phyloP scores from a whole-genome alignment of 2,888 invertebrate genomes.

The Uropetala carovei region DNA sequence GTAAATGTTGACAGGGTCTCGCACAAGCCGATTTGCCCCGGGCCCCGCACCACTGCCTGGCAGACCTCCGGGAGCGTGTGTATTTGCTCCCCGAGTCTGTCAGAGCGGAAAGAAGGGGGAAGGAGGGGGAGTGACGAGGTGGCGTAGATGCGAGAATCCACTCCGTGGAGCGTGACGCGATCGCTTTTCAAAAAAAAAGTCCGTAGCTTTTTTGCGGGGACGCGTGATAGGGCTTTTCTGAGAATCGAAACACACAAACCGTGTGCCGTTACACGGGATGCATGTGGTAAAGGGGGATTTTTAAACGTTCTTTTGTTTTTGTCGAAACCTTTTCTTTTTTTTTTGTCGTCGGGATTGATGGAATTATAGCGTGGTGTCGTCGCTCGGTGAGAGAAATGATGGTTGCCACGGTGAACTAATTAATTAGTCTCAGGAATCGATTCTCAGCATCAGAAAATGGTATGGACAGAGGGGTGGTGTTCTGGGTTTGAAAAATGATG shows the following conservation, averaged over 20 bases:
- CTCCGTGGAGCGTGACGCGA: slow-evolving; percentile 7
- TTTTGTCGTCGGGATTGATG: not conserved
- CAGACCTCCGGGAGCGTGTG: not conserved
- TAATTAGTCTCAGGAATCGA: not conserved
- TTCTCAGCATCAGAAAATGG: not conserved
- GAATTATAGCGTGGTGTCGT: not conserved
- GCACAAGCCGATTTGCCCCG: no score
- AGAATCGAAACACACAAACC: not conserved
- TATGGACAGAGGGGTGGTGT: not conserved
- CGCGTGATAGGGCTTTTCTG: not conserved
- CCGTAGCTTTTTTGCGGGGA: not conserved
- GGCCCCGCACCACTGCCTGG: no score
- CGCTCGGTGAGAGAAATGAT: not conserved
- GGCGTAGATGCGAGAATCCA: slow-evolving; percentile 34
- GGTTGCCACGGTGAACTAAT: slow-evolving; percentile 7
- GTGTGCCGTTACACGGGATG: not conserved
- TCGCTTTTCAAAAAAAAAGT: slow-evolving; percentile 5
- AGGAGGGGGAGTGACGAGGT: not conserved
- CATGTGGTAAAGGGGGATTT: not conserved
- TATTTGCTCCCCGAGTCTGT: not conserved
- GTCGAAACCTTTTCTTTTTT: not conserved
- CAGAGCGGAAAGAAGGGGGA: not conserved
- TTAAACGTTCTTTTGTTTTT: no score
- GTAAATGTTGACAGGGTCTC: no score
- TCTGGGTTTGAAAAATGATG: not conserved